Evolutionary conservation across 2,888 invertebrate genomes (phyloP).

Genomic region (Caenorhabditis panamensis): DNA sequence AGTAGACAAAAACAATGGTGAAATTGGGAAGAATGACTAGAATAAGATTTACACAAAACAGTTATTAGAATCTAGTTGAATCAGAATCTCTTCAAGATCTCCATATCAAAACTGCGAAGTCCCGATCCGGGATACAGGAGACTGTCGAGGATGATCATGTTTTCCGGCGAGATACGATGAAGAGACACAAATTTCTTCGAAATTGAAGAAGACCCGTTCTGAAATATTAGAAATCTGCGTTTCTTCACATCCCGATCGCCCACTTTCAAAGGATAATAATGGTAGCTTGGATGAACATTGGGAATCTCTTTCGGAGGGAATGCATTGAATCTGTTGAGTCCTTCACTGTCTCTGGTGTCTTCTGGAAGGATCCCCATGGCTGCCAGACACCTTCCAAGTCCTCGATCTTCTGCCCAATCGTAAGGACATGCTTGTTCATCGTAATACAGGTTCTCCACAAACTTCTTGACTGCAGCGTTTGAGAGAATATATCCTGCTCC

Average conservation of each 20-base stretch:
- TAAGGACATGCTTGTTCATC: constrained; percentile 68
- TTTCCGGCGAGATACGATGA: constrained; percentile 39
- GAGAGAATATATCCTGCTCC: constrained; percentile 73
- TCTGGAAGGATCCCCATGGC: constrained; percentile 57
- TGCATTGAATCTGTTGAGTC: constrained; percentile 31
- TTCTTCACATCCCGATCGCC: no score
- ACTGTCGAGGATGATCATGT: constrained; percentile 35
- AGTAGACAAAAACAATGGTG: no score
- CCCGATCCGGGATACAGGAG: constrained; percentile 25
- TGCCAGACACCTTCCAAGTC: constrained; percentile 64
- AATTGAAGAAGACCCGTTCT: constrained; percentile 30
- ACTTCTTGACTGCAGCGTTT: constrained; percentile 64
- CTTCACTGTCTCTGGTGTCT: constrained; percentile 57
- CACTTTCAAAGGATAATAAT: constrained; percentile 41
- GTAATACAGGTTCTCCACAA: constrained; percentile 58
- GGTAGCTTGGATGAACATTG: constrained; percentile 20
- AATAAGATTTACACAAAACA: not conserved
- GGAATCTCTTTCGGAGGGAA: constrained; percentile 28
- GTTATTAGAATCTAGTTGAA: not conserved
- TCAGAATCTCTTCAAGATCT: constrained; percentile 10
- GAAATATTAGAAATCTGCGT: constrained; percentile 4
- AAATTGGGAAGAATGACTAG: no score
- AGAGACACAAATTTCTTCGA: constrained; percentile 47
- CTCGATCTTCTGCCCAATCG: constrained; percentile 69
- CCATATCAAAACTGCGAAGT: constrained; percentile 15